Conservation (phyloP, 1,140 invertebrate species). For the Zaprionus inermis region DNA sequence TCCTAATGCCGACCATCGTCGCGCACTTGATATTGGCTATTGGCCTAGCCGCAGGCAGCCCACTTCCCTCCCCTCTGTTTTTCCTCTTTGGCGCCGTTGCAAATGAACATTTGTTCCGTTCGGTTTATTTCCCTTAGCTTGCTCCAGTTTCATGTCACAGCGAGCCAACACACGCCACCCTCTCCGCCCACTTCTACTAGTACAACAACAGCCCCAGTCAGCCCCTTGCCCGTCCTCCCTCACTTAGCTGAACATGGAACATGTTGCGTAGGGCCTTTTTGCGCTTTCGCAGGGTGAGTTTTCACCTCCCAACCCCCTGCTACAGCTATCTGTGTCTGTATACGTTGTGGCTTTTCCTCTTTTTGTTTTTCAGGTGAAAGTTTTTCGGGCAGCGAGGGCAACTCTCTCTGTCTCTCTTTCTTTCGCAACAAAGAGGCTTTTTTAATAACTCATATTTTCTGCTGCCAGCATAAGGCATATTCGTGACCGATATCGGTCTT, state of each 20-base stretch:
- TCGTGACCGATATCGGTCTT: constrained; percentile 14
- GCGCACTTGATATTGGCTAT: constrained; percentile 76
- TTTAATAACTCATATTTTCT: not conserved
- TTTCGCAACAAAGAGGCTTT: not conserved
- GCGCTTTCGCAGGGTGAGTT: constrained; percentile 58
- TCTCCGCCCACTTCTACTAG: not conserved
- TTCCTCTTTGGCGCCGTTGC: constrained; percentile 29
- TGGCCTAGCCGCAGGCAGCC: constrained; percentile 56
- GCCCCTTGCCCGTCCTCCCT: not conserved
- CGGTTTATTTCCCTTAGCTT: constrained; percentile 53
- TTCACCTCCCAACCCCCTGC: not conserved
- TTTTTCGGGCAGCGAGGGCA: constrained; percentile 9
- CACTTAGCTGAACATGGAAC: constrained; percentile 67
- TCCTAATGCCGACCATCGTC: constrained; percentile 43
- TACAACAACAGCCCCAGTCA: not conserved
- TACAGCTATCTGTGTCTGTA: not conserved
- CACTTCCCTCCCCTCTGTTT: not conserved
- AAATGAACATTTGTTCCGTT: constrained; percentile 67
- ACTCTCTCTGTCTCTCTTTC: not conserved
- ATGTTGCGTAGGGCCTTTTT: constrained; percentile 76
- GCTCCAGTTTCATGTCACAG: constrained; percentile 55
- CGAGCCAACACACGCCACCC: not conserved
- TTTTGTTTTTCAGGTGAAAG: constrained; percentile 43
- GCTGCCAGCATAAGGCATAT: not conserved
- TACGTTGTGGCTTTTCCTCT: constrained; percentile 18